Evolutionary conservation across 2,113 vertebrate genomes (phyloP).

Genomic region (Corvus moneduloides): DNA sequence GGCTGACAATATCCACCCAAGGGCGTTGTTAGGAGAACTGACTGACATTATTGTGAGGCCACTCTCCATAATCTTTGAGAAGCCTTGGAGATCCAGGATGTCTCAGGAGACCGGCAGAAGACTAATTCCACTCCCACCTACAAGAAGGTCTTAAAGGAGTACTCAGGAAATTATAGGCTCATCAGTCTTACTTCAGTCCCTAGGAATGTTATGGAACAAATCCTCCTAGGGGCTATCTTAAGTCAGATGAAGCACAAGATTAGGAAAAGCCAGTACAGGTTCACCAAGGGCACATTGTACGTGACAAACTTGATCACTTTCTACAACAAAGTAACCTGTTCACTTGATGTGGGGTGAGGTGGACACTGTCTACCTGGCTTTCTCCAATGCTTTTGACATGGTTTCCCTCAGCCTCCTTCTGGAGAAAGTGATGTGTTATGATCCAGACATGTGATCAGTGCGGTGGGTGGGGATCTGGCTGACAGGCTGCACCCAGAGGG

Average conservation of each 20-base stretch:
- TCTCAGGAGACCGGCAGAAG: not conserved
- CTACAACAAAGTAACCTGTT: not conserved
- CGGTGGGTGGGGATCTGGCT: not conserved
- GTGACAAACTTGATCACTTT: not conserved
- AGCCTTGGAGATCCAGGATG: not conserved
- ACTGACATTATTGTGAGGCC: not conserved
- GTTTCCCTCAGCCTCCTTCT: not conserved
- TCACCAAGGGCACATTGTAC: not conserved
- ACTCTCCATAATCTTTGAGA: not conserved
- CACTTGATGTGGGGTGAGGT: fast-evolving
- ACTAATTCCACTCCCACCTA: not conserved
- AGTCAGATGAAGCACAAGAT: not conserved
- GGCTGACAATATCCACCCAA: not conserved
- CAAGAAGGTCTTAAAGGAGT: not conserved
- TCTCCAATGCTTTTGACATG: not conserved
- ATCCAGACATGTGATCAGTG: fast-evolving
- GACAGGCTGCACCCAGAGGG: not conserved
- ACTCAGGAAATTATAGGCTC: not conserved
- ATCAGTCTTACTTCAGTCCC: not conserved
- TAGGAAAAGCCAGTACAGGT: not conserved
- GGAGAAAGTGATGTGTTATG: fast-evolving
- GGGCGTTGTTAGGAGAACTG: not conserved
- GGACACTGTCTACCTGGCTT: not conserved
- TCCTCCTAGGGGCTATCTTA: not conserved
- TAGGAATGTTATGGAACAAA: not conserved